Evolutionary conservation across 1,140 invertebrate species (phyloP).

Genomic region (Drosophila lacertosa): DNA sequence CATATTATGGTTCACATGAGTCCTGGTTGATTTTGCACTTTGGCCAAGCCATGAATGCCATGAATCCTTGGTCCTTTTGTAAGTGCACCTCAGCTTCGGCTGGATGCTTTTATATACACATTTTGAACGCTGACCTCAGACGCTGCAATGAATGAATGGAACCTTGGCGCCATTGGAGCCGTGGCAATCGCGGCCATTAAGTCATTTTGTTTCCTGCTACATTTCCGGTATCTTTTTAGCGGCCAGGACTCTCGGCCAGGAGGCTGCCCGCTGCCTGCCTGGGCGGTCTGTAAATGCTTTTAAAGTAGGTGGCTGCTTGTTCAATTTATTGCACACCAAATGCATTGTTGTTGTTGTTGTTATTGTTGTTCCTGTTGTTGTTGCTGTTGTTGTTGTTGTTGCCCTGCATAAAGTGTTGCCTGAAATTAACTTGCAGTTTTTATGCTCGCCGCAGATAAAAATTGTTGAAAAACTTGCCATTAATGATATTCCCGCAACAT

Average conservation of each 20-base stretch:
- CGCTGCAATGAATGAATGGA: conserved; percentile 60
- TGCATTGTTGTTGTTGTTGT: conserved; percentile 45
- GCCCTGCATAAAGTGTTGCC: conserved; percentile 63
- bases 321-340: conserved; percentile 79
- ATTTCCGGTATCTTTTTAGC: conserved; percentile 81
- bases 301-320: conserved; percentile 73
- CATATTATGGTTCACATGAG: not conserved
- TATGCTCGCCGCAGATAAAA: conserved; percentile 52
- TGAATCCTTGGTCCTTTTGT: conserved; percentile 21
- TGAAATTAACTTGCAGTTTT: conserved; percentile 67
- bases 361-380: conserved; percentile 35
- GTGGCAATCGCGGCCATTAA: conserved; percentile 78
- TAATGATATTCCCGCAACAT: conserved; percentile 38
- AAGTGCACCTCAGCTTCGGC: conserved; percentile 29
- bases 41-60: conserved; percentile 14
- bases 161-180: conserved; percentile 31
- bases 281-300: conserved; percentile 61
- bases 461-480: conserved; percentile 46
- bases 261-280: not conserved
- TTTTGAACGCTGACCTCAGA: conserved; percentile 66
- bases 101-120: conserved; percentile 53
- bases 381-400: conserved; percentile 29
- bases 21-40: not conserved
- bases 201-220: conserved; percentile 81
- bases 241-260: conserved; percentile 35